phyloP scores from a whole-genome alignment of 2,888 invertebrate genomes.

The Arctia plantaginis region DNA sequence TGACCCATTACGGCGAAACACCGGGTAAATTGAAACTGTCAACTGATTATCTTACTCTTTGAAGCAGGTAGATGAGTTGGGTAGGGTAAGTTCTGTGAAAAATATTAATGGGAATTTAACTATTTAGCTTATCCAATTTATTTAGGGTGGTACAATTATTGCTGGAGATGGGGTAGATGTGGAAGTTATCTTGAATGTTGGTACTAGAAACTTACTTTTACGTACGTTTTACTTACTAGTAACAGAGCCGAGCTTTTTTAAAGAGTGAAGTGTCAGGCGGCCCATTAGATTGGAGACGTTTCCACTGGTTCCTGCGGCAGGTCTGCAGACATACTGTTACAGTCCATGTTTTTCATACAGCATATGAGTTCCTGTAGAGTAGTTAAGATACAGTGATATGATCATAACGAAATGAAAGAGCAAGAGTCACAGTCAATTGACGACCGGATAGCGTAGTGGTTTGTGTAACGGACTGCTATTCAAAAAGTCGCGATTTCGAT shows the following conservation, averaged over 20 bases:
- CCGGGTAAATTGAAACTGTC: conserved; percentile 55
- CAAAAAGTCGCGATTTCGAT: too few relatives aligned
- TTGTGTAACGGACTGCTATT: too few relatives aligned
- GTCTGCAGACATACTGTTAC: too few relatives aligned
- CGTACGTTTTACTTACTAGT: background rate
- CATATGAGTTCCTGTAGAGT: background rate
- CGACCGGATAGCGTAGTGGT: too few relatives aligned
- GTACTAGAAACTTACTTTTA: background rate
- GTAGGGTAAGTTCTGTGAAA: conserved; percentile 17
- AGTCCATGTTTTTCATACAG: background rate
- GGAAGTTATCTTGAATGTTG: background rate
- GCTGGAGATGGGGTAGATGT: background rate
- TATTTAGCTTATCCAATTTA: background rate
- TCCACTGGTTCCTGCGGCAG: too few relatives aligned
- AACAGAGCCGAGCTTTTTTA: background rate
- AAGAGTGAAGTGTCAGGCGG: too few relatives aligned
- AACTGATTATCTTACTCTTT: conserved; percentile 48
- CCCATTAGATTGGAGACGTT: too few relatives aligned
- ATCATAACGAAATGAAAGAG: background rate
- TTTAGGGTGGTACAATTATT: background rate
- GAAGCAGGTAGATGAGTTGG: conserved; percentile 29
- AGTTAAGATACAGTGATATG: background rate
- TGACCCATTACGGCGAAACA: conserved; percentile 42
- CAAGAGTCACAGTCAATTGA: background rate
- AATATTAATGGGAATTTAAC: background rate